Conservation (phyloP, 1,140 invertebrate species). For the Cardiocondyla obscurior region DNA sequence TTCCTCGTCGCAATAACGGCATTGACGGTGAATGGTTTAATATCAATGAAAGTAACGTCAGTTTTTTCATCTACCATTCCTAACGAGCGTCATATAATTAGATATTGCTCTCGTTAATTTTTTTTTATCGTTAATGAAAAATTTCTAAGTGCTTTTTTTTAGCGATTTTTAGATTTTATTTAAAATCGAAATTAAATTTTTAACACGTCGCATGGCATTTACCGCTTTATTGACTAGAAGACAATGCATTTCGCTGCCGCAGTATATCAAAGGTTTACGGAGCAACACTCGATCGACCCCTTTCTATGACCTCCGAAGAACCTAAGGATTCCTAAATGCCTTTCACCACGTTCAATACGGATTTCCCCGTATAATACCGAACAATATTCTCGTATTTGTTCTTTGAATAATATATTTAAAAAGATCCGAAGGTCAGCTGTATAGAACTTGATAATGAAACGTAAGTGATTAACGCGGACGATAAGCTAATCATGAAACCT, state of each 20-base stretch:
- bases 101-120: too few relatives aligned
- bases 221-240: not conserved
- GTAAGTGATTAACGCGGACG: not conserved
- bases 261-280: slow-evolving; percentile 31
- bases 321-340: slow-evolving; percentile 64
- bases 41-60: not conserved
- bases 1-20: not conserved
- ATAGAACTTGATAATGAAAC: not conserved
- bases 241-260: not conserved
- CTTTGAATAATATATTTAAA: not conserved
- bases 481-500: not conserved
- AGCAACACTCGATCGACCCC: slow-evolving; percentile 55
- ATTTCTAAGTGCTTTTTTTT: too few relatives aligned
- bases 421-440: not conserved
- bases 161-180: not conserved
- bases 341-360: slow-evolving; percentile 60
- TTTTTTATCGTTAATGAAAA: too few relatives aligned
- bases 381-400: not conserved
- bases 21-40: not conserved
- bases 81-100: not conserved
- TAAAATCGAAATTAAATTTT: not conserved
- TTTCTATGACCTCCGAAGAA: slow-evolving; percentile 56
- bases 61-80: not conserved
- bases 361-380: slow-evolving; percentile 15
- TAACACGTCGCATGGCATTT: not conserved